These are phyloP conservation scores for Tenthredo distinguenda DNA, from an alignment of 2,888 invertebrate species.

Conservation along the genomic window DNA sequence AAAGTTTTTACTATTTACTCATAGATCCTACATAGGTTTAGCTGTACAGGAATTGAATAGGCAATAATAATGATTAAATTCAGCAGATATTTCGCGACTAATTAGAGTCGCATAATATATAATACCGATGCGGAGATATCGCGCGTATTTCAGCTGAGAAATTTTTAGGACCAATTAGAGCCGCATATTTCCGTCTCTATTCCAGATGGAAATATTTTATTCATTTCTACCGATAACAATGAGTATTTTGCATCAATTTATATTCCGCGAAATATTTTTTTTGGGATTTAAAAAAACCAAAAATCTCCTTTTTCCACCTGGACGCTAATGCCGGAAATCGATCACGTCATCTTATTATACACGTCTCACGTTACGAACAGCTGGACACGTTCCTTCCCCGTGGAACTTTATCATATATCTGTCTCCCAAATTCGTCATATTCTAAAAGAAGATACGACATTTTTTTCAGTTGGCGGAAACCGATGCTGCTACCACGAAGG, in stretches of 20 bases:
- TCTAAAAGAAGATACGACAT: neutral
- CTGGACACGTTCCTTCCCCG: too few relatives aligned
- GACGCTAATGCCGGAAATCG: neutral
- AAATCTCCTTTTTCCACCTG: too few relatives aligned
- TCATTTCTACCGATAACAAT: too few relatives aligned
- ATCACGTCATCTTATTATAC: neutral
- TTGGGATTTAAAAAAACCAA: too few relatives aligned
- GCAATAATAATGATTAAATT: neutral
- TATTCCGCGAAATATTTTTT: too few relatives aligned
- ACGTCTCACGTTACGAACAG: neutral
- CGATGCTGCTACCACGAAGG: constrained; percentile 10
- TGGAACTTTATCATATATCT: too few relatives aligned
- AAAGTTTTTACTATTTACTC: neutral
- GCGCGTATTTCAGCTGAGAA: neutral
- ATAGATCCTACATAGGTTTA: too few relatives aligned
- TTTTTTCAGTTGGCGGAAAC: constrained; percentile 25
- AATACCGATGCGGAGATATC: neutral
- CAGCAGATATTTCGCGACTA: neutral
- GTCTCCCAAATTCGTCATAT: too few relatives aligned
- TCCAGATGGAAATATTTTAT: too few relatives aligned
- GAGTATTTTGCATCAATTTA: too few relatives aligned
- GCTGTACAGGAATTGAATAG: too few relatives aligned
- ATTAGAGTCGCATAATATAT: constrained; percentile 5
- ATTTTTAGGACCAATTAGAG: neutral
- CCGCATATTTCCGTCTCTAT: too few relatives aligned